Evolutionary conservation across 2,888 invertebrate genomes (phyloP).

Genomic region (Drosophila eohydei): DNA sequence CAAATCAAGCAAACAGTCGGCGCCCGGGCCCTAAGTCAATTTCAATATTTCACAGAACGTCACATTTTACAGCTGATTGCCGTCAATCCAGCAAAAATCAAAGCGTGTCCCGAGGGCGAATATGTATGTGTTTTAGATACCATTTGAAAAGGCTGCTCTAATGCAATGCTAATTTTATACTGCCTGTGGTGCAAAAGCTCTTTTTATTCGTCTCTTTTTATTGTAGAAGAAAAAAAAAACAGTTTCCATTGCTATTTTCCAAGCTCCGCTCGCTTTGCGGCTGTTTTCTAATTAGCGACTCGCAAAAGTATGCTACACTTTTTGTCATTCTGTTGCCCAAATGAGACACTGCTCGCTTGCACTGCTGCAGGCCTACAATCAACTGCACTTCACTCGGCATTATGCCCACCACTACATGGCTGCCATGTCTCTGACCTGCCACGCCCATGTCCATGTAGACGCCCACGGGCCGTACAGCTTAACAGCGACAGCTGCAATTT

Average conservation of each 20-base stretch:
- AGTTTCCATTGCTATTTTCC: neutral
- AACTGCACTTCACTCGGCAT: slow-evolving; percentile 66
- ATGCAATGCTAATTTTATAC: slow-evolving; percentile 17
- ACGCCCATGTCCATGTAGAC: slow-evolving; percentile 27
- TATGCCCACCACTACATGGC: slow-evolving; percentile 32
- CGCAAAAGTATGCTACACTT: neutral
- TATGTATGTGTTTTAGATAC: neutral
- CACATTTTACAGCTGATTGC: slow-evolving; percentile 76
- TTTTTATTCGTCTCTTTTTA: neutral
- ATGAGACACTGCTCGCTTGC: slow-evolving; percentile 16
- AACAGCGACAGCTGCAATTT: slow-evolving; percentile 83
- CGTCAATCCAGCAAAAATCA: slow-evolving; percentile 69
- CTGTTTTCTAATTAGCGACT: slow-evolving; percentile 18
- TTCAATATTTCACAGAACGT: slow-evolving; percentile 40
- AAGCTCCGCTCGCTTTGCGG: neutral
- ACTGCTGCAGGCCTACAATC: slow-evolving; percentile 60
- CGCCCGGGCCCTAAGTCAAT: slow-evolving; percentile 65
- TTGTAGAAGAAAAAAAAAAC: neutral
- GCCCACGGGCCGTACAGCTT: slow-evolving; percentile 34
- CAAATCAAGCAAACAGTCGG: slow-evolving; percentile 64
- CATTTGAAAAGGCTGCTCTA: neutral
- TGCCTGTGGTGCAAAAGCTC: neutral
- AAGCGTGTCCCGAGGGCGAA: slow-evolving; percentile 52
- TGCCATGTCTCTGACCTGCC: slow-evolving; percentile 47
- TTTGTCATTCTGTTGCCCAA: neutral